Percentiles rank a stretch among this genome's conserved stretches.
phyloP scores from a whole-genome alignment of 1,140 invertebrate genomes.

The Popillia japonica region DNA sequence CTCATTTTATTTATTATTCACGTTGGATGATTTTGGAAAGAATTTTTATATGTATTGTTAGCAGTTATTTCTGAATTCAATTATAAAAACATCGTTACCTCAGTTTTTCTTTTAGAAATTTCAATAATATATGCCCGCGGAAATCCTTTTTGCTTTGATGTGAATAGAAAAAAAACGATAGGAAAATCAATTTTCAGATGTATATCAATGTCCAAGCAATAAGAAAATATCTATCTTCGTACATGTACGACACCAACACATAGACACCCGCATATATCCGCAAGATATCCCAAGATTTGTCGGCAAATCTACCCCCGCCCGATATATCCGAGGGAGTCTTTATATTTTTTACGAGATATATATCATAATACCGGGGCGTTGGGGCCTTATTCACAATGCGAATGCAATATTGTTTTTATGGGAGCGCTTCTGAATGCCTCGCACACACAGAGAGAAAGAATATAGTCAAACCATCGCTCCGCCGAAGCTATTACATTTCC shows the following conservation, averaged over 20 bases:
- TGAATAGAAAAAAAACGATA: too few relatives aligned
- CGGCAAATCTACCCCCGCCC: slow-evolving; percentile 41
- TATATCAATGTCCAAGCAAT: slow-evolving; percentile 36
- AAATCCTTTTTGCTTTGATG: background rate
- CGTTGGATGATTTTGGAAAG: too few relatives aligned
- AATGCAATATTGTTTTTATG: slow-evolving; percentile 48
- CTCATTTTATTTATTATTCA: too few relatives aligned
- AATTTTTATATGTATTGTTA: too few relatives aligned
- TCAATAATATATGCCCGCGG: background rate
- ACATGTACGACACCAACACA: slow-evolving; percentile 19
- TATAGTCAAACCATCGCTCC: background rate
- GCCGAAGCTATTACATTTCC: slow-evolving; percentile 38
- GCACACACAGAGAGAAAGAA: background rate
- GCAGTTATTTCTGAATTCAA: too few relatives aligned
- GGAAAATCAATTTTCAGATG: slow-evolving; percentile 30
- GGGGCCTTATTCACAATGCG: slow-evolving; percentile 42
- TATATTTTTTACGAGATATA: slow-evolving; percentile 46
- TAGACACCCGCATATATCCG: slow-evolving; percentile 25
- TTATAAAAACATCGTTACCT: too few relatives aligned
- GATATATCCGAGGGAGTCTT: slow-evolving; percentile 39
- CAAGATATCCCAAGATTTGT: slow-evolving; percentile 43
- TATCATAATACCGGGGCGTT: slow-evolving; percentile 39
- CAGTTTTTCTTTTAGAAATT: too few relatives aligned
- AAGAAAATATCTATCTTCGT: slow-evolving; percentile 27
- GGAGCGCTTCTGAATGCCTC: slow-evolving; percentile 33